Evolutionary conservation across 2,797 vertebrate genomes (phyloP).

Genomic region (Cryptoprocta ferox): DNA sequence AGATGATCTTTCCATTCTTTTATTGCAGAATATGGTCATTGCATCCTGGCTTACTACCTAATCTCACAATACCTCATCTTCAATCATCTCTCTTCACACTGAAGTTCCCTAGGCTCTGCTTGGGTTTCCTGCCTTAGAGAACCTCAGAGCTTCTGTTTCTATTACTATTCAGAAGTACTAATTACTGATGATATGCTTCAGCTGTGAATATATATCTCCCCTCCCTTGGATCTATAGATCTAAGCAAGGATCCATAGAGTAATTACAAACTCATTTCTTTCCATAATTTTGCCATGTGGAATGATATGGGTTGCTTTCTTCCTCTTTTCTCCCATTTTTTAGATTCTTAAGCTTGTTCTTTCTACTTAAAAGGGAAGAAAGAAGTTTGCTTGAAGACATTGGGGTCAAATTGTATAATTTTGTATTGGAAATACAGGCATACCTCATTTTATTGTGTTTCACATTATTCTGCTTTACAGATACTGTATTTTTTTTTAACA

Average conservation of each 20-base stretch:
- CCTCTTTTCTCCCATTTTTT: not conserved
- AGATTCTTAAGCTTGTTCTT: conserved; percentile 19
- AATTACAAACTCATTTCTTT: conserved; percentile 6
- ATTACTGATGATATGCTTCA: not conserved
- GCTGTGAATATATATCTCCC: not conserved
- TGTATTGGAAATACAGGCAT: not conserved
- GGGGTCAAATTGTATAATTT: not conserved
- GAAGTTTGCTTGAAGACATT: not conserved
- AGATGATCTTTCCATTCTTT: not conserved
- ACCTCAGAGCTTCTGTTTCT: not conserved
- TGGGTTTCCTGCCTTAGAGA: not conserved
- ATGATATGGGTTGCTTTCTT: not conserved
- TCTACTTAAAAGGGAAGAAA: not conserved
- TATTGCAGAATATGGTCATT: not conserved
- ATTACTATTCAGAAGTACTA: not conserved
- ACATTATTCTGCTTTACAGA: not conserved
- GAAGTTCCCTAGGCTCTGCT: not conserved
- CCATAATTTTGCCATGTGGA: not conserved
- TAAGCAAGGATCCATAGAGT: not conserved
- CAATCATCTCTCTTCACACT: not conserved
- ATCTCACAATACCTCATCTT: not conserved
- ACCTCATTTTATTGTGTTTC: not conserved
- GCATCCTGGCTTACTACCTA: not conserved
- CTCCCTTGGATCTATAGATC: not conserved
- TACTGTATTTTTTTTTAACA: not conserved